A percentile compares a stretch with the other conserved stretches of the same genome.
These are phyloP conservation scores for Drosophila imparisetae DNA, from an alignment of 2,888 invertebrate genomes.

Conservation along the genomic window DNA sequence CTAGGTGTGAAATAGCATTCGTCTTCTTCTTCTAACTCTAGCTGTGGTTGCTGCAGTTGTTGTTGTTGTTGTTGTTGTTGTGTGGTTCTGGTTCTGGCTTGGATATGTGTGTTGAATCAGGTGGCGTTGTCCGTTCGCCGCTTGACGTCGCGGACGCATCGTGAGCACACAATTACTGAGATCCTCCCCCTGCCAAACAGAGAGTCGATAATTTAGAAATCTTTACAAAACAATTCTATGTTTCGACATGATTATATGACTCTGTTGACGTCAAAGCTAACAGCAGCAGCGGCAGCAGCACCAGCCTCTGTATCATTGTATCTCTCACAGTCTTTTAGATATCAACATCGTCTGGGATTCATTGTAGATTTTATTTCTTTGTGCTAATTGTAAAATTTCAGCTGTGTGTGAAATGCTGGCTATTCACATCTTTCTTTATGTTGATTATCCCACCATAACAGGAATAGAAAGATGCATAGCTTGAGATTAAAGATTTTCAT, in stretches of 20 bases:
- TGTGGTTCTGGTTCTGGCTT: constrained; percentile 33
- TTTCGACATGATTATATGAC: constrained; percentile 16
- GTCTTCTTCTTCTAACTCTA: constrained; percentile 16
- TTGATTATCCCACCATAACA: constrained; percentile 14
- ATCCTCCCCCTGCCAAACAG: constrained; percentile 63
- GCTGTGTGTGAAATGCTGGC: constrained; percentile 54
- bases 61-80: constrained; percentile 9
- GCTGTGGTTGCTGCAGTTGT: constrained; percentile 22
- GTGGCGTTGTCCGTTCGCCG: constrained; percentile 52
- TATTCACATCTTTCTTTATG: constrained; percentile 21
- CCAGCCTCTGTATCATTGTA: not conserved
- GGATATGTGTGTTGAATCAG: constrained; percentile 68
- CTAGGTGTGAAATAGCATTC: constrained; percentile 66
- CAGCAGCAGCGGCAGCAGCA: not conserved
- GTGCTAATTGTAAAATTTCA: constrained; percentile 40
- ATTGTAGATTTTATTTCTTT: constrained; percentile 15
- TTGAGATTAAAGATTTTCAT: not conserved
- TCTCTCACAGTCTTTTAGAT: constrained; percentile 10
- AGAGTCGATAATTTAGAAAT: constrained; percentile 70
- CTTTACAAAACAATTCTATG: constrained; percentile 49
- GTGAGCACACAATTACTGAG: constrained; percentile 62
- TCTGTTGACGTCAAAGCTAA: constrained; percentile 14
- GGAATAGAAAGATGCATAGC: not conserved
- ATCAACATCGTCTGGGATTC: constrained; percentile 7
- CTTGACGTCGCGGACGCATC: constrained; percentile 61